Conservation (phyloP, 2,113 vertebrate genomes). For the Odobenus rosmarus region DNA sequence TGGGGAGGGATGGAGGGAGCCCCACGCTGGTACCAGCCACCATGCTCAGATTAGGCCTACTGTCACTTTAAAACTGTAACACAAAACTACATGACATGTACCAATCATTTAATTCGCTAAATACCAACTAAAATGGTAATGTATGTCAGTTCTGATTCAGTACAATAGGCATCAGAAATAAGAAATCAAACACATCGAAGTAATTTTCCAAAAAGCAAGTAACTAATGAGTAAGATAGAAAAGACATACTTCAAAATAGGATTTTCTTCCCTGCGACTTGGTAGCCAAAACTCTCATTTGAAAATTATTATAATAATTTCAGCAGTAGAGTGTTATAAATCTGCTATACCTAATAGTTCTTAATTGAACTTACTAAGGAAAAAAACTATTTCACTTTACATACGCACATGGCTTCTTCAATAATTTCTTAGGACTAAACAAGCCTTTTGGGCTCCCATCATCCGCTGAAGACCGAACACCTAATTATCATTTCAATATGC, state of each 20-base stretch:
- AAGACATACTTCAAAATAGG: background rate
- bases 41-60: background rate
- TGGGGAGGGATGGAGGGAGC: too few species aligned
- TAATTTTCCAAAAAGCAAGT: background rate
- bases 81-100: background rate
- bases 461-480: background rate
- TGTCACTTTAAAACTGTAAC: background rate
- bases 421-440: constrained; percentile 7
- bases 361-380: background rate
- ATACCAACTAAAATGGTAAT: background rate
- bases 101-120: background rate
- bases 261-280: background rate
- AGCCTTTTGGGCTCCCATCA: background rate
- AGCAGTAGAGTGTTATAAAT: background rate
- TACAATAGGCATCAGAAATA: background rate
- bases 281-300: background rate
- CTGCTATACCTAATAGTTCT: background rate
- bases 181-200: constrained; percentile 42
- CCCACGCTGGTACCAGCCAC: rapidly evolving
- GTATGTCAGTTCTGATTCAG: background rate
- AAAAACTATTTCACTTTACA: background rate
- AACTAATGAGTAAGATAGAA: background rate
- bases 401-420: background rate
- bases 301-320: constrained; percentile 26
- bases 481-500: background rate